Evolutionary conservation across 1,140 invertebrate species (phyloP).

Genomic region (Ceratosolen solmsi): DNA sequence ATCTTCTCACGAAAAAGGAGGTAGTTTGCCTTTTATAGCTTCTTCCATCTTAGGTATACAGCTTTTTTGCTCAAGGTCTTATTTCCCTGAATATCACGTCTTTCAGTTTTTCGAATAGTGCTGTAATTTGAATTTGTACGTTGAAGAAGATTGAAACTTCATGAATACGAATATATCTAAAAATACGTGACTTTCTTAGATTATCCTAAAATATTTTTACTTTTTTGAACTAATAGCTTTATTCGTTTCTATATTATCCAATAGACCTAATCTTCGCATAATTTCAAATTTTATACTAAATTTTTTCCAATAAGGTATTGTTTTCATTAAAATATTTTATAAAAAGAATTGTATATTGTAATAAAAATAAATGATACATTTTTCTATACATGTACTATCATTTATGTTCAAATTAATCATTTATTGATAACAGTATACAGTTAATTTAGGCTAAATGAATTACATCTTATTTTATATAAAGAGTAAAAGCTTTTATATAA

Average conservation of each 20-base stretch:
- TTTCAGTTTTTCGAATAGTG: constrained; percentile 1
- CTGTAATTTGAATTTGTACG: constrained; percentile 6
- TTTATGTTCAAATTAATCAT: too few relatives aligned
- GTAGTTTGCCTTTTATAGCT: constrained; percentile 13
- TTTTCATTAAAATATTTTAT: too few relatives aligned
- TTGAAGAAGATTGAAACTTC: constrained; percentile 27
- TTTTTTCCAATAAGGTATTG: too few relatives aligned
- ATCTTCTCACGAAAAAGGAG: background rate
- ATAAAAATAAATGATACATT: too few relatives aligned
- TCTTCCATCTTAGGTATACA: constrained; percentile 18
- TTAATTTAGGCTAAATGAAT: too few relatives aligned
- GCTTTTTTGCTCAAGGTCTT: background rate
- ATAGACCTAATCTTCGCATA: background rate
- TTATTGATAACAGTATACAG: too few relatives aligned
- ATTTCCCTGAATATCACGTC: background rate
- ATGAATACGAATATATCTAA: constrained; percentile 21
- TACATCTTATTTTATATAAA: too few relatives aligned
- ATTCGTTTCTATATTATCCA: background rate
- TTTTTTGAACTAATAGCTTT: background rate
- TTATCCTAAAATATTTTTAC: background rate
- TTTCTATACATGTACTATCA: too few relatives aligned
- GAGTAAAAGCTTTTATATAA: too few relatives aligned
- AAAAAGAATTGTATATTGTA: too few relatives aligned
- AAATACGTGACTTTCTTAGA: background rate
- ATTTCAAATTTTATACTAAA: too few relatives aligned